A percentile compares a stretch with the other conserved stretches of the same genome.
Evolutionary conservation across 2,797 vertebrate genomes (phyloP).

Genomic region (Neopelma chrysocephalum): DNA sequence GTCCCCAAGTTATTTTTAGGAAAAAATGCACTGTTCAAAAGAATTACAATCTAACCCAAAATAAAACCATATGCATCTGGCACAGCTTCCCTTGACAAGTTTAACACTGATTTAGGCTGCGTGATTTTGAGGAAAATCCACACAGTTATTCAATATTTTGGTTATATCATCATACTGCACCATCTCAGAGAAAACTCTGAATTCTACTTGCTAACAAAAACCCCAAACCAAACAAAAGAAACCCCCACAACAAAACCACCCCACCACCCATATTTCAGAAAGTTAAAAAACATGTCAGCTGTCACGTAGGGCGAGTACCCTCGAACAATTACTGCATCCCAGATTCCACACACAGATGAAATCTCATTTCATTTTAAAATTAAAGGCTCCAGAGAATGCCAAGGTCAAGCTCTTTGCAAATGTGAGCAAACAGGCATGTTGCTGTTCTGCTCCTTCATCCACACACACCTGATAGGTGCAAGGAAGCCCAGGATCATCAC

Average conservation of each 20-base stretch:
- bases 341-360: not conserved
- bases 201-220: not conserved
- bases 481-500: not conserved
- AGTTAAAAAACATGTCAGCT: not conserved
- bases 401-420: not conserved
- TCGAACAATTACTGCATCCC: not conserved
- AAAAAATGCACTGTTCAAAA: not conserved
- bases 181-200: not conserved
- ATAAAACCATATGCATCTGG: not conserved
- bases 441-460: not conserved
- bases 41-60: not conserved
- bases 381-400: not conserved
- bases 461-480: not conserved
- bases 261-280: not conserved
- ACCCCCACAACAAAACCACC: not conserved
- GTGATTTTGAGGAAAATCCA: not conserved
- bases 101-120: not conserved
- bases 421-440: not conserved
- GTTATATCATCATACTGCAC: not conserved
- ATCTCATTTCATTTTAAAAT: not conserved
- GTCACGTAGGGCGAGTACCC: fast-evolving
- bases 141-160: not conserved
- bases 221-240: not conserved
- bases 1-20: not conserved
- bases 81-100: not conserved